Percentiles rank a stretch among this genome's conserved stretches.
Evolutionary conservation across 2,888 invertebrate species (phyloP).

Genomic region (Cepaea hortensis): DNA sequence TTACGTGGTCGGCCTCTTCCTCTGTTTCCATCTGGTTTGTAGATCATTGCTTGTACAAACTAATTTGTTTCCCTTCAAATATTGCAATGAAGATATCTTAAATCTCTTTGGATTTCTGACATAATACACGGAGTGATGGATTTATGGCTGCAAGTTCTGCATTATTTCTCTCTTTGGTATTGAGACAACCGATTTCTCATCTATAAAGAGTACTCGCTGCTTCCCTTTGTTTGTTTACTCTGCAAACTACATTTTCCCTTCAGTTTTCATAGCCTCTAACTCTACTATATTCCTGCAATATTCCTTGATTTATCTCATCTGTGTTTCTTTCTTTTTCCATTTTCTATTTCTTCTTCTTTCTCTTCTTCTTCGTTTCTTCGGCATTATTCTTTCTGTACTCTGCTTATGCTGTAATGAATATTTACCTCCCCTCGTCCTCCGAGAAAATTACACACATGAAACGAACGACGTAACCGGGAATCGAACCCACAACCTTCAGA

Average conservation of each 20-base stretch:
- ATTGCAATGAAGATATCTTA: no score
- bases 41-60: no score
- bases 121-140: no score
- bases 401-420: not conserved
- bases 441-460: no score
- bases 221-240: not conserved
- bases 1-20: no score
- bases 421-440: not conserved
- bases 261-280: not conserved
- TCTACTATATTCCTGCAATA: not conserved
- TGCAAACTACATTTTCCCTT: not conserved
- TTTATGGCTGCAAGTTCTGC: not conserved
- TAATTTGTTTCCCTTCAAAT: no score
- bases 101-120: no score
- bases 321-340: not conserved
- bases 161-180: not conserved
- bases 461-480: no score
- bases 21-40: no score
- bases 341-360: not conserved
- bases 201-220: not conserved
- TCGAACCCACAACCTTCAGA: no score
- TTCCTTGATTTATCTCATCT: not conserved
- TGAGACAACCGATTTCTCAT: not conserved
- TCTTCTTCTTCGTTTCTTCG: not conserved
- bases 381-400: not conserved